These are phyloP conservation scores for Ibidorhyncha struthersii DNA, from an alignment of 2,113 vertebrate genomes.

Conservation along the genomic window DNA sequence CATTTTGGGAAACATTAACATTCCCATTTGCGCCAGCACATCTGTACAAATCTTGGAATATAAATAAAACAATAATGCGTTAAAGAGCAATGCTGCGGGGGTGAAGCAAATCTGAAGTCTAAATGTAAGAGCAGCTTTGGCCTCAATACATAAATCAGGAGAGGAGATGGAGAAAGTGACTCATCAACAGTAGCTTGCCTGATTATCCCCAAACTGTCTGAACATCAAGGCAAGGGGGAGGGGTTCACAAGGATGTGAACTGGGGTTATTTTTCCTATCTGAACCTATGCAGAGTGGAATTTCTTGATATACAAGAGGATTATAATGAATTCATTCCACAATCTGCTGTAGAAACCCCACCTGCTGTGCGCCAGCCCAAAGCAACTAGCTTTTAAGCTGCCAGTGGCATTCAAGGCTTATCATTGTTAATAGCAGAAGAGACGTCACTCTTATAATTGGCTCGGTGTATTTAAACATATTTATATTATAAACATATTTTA, in stretches of 20 bases:
- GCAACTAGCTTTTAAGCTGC: not conserved
- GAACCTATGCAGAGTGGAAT: not conserved
- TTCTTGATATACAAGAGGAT: not conserved
- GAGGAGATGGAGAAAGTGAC: not conserved
- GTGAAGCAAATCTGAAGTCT: not conserved
- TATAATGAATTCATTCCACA: not conserved
- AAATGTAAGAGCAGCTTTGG: conserved; percentile 15
- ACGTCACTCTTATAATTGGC: not conserved
- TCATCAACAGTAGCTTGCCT: not conserved
- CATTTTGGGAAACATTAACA: not conserved
- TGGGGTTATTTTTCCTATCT: not conserved
- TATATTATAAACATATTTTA: not conserved
- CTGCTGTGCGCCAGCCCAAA: not conserved
- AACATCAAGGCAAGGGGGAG: not conserved
- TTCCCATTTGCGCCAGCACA: not conserved
- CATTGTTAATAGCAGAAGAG: not conserved
- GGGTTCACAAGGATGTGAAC: not conserved
- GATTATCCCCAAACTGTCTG: not conserved
- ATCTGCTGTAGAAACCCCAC: not conserved
- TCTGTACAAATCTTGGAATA: not conserved
- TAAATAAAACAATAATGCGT: not conserved
- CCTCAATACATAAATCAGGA: conserved; percentile 16
- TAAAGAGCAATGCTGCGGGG: not conserved
- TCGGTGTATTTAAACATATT: not conserved
- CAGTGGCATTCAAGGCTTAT: not conserved